Conservation (phyloP, 2,797 vertebrate genomes). For the Caiman crocodilus region DNA sequence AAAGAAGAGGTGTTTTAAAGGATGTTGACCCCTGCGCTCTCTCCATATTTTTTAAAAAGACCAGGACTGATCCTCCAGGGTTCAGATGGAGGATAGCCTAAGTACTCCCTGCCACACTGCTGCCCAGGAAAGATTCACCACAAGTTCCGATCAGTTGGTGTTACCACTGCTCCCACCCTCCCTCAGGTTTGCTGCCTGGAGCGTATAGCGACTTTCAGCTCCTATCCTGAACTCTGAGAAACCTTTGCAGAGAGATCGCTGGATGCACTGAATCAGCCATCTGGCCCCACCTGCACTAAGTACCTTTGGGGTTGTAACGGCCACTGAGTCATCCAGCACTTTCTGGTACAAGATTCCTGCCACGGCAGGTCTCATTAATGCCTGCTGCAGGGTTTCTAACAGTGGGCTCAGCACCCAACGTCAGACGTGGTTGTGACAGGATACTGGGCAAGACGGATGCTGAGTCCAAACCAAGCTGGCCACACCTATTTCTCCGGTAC, state of each 20-base stretch:
- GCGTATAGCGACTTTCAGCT: neutral
- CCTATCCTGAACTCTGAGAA: neutral
- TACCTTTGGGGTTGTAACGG: neutral
- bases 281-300: neutral
- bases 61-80: neutral
- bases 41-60: fast-evolving
- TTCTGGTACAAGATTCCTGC: constrained; percentile 36
- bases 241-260: neutral
- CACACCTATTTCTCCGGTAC: too few relatives aligned
- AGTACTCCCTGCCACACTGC: neutral
- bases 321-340: constrained; percentile 43
- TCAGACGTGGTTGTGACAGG: neutral
- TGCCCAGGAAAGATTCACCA: neutral
- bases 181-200: neutral
- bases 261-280: neutral
- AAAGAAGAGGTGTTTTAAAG: neutral
- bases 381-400: constrained; percentile 17
- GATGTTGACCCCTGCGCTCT: neutral
- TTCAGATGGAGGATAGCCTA: neutral
- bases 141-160: neutral
- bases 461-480: too few relatives aligned
- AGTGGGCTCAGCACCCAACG: constrained; percentile 16
- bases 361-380: constrained; percentile 8
- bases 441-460: fast-evolving
- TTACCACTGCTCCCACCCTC: neutral